Percentiles rank a stretch among this genome's conserved stretches.
Evolutionary conservation across 2,113 vertebrate genomes (phyloP).

Genomic region (Neotoma lepida): DNA sequence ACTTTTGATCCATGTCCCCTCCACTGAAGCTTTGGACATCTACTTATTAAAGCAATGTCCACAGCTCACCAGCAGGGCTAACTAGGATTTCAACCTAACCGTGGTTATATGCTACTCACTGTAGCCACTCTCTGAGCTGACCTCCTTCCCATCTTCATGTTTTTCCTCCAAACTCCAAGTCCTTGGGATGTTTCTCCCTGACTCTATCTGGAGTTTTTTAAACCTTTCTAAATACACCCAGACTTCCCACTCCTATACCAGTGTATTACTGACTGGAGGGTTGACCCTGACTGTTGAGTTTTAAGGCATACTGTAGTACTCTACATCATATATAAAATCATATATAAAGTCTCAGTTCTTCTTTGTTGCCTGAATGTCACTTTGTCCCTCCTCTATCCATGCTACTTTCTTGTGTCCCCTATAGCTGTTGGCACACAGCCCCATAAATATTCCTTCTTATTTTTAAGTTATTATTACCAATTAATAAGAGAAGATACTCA

Average conservation of each 20-base stretch:
- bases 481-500: background rate
- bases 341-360: background rate
- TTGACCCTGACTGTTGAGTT: background rate
- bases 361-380: background rate
- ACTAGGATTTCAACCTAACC: background rate
- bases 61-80: background rate
- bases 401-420: background rate
- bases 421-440: background rate
- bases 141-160: background rate
- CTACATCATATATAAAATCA: background rate
- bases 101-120: no score
- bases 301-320: no score
- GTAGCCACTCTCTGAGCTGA: background rate
- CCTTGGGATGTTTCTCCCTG: background rate
- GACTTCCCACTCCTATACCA: background rate
- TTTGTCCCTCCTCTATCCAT: background rate
- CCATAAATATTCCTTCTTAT: background rate
- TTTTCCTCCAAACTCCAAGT: background rate
- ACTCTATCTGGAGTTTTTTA: background rate
- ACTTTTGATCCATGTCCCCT: background rate
- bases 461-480: background rate
- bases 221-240: background rate
- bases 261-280: background rate
- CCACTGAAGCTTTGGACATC: background rate
- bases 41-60: background rate